Percentiles rank a stretch among this genome's conserved stretches.
These are phyloP conservation scores for Nerophis lumbriciformis DNA, from an alignment of 2,113 vertebrate genomes.

Conservation along the genomic window DNA sequence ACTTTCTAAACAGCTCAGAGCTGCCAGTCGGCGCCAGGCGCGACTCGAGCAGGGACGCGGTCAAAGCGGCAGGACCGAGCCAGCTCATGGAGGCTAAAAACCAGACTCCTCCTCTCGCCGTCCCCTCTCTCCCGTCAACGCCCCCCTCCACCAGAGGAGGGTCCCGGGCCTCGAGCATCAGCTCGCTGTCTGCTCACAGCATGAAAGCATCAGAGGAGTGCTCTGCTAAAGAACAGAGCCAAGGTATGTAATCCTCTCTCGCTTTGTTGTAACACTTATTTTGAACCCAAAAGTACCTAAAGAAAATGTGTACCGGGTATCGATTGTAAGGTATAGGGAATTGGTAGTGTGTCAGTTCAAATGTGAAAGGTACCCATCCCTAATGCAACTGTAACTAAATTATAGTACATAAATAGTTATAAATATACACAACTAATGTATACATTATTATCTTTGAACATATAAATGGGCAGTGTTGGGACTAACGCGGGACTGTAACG, in stretches of 20 bases:
- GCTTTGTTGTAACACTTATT: no score
- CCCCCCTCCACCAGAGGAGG: constrained; percentile 65
- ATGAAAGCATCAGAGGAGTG: constrained; percentile 75
- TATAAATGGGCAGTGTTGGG: no score
- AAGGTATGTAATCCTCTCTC: constrained; percentile 63
- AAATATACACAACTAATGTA: no score
- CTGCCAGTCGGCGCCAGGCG: constrained; percentile 76
- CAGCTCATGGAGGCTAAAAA: constrained; percentile 37
- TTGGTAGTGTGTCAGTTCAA: no score
- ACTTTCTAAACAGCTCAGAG: constrained; percentile 95
- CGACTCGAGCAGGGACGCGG: constrained; percentile 77
- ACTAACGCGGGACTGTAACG: no score
- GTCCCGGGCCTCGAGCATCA: constrained; percentile 77
- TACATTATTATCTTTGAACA: no score
- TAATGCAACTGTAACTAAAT: no score
- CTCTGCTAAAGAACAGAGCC: constrained; percentile 71
- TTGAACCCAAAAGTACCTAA: no score
- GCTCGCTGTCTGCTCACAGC: constrained; percentile 75
- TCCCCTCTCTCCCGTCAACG: constrained; percentile 64
- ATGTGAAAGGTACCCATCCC: no score
- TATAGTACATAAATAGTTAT: no score
- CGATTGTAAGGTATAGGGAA: no score
- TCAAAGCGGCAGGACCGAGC: constrained; percentile 39
- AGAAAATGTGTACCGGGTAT: no score
- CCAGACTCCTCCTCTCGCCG: constrained; percentile 39